These are phyloP conservation scores for Bos taurus DNA, from an alignment of 2,113 vertebrate genomes.

Conservation along the genomic window DNA sequence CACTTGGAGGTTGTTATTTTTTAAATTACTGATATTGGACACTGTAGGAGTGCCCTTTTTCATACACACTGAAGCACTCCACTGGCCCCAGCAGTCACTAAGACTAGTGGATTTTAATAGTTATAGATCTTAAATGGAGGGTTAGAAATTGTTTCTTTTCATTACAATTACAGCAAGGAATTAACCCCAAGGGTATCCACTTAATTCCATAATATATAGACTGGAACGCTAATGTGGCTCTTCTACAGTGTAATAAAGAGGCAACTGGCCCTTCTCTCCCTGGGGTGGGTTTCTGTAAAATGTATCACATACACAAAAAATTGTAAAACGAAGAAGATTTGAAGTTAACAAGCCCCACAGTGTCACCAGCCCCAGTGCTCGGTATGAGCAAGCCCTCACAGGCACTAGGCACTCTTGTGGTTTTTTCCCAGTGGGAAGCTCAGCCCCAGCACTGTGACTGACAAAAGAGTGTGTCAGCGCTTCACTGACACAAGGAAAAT, in stretches of 20 bases:
- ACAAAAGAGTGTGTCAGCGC: rapidly evolving
- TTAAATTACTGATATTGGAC: slow-evolving; percentile 84
- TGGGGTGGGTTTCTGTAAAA: slow-evolving; percentile 81
- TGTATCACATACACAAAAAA: slow-evolving; percentile 71
- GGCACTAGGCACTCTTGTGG: not conserved
- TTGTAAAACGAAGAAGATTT: slow-evolving; percentile 75
- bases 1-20: slow-evolving; percentile 81
- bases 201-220: slow-evolving; percentile 91
- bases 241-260: slow-evolving; percentile 84
- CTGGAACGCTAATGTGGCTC: slow-evolving; percentile 83
- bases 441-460: slow-evolving; percentile 22
- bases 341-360: slow-evolving; percentile 77
- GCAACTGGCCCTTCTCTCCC: slow-evolving; percentile 84
- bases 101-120: slow-evolving; percentile 86
- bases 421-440: slow-evolving; percentile 26
- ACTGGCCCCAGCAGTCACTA: slow-evolving; percentile 81
- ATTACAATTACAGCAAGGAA: slow-evolving; percentile 88
- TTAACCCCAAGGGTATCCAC: slow-evolving; percentile 87
- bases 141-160: slow-evolving; percentile 87
- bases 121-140: slow-evolving; percentile 85
- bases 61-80: slow-evolving; percentile 77
- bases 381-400: not conserved
- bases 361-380: slow-evolving; percentile 56
- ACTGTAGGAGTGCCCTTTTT: slow-evolving; percentile 81
- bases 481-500: slow-evolving; percentile 52